Evolutionary conservation across 1,140 invertebrate genomes (phyloP).

Genomic region (Carposina sasakii): DNA sequence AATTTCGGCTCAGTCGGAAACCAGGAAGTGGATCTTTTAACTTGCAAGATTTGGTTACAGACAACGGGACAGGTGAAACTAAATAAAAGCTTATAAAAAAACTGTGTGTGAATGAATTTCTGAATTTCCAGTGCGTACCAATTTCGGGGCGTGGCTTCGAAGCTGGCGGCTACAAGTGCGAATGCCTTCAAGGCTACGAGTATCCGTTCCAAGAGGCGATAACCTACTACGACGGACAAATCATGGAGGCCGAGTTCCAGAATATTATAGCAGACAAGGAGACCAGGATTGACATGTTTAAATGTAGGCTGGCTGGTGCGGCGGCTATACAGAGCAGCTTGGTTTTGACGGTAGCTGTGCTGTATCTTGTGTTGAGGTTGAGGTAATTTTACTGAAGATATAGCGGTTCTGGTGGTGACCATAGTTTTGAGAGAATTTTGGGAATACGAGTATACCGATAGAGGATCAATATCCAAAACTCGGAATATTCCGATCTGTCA

Average conservation of each 20-base stretch:
- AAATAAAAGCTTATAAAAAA: too few species aligned
- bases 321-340: conserved; percentile 73
- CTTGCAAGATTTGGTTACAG: too few species aligned
- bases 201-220: conserved; percentile 96
- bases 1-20: too few species aligned
- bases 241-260: conserved; percentile 94
- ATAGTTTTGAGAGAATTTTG: too few species aligned
- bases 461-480: too few species aligned
- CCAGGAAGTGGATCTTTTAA: too few species aligned
- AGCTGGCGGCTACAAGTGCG: conserved; percentile 97
- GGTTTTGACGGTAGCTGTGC: conserved; percentile 33
- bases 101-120: too few species aligned
- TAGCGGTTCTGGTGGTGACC: too few species aligned
- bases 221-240: conserved; percentile 96
- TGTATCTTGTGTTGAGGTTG: conserved; percentile 30
- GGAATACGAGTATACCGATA: too few species aligned
- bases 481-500: too few species aligned
- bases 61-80: too few species aligned
- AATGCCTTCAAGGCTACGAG: conserved; percentile 97
- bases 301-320: conserved; percentile 91
- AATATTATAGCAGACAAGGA: conserved; percentile 86
- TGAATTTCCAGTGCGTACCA: conserved; percentile 93
- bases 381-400: too few species aligned
- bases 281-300: conserved; percentile 91
- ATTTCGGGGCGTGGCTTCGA: conserved; percentile 93